These are phyloP conservation scores for Cottoperca gobio DNA, from an alignment of 2,797 vertebrate genomes.

Conservation along the genomic window DNA sequence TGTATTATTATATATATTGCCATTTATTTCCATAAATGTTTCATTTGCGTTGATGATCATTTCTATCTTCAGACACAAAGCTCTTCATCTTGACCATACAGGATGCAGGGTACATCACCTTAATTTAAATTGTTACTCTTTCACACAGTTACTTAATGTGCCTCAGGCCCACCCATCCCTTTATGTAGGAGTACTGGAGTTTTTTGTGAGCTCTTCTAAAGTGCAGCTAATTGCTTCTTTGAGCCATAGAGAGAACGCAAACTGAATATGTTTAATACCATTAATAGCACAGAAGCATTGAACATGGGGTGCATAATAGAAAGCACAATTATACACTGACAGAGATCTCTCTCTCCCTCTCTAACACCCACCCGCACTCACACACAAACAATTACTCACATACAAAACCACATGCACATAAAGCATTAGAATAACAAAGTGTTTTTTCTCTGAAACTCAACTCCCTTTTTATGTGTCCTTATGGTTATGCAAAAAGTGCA, in stretches of 20 bases:
- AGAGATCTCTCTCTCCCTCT: background rate
- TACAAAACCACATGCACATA: background rate
- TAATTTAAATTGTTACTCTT: slow-evolving; percentile 26
- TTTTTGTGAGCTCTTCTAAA: slow-evolving; percentile 44
- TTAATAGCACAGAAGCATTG: slow-evolving; percentile 35
- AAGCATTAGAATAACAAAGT: slow-evolving; percentile 4
- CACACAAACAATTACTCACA: background rate
- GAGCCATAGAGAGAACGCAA: slow-evolving; percentile 30
- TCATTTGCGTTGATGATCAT: background rate
- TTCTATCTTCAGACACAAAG: slow-evolving; percentile 1
- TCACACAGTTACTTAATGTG: slow-evolving; percentile 21
- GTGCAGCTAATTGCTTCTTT: slow-evolving; percentile 58
- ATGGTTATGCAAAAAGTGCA: slow-evolving; percentile 13
- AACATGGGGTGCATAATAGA: slow-evolving; percentile 48
- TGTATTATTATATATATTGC: background rate
- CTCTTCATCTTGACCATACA: slow-evolving; percentile 4
- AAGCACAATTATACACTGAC: slow-evolving; percentile 26
- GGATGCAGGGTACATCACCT: background rate
- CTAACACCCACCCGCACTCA: background rate
- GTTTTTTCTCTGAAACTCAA: background rate
- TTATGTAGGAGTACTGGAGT: slow-evolving; percentile 26
- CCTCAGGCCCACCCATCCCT: slow-evolving; percentile 20
- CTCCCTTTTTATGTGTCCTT: slow-evolving; percentile 1
- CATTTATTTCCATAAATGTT: background rate
- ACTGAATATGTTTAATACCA: slow-evolving; percentile 38